Percentiles rank a stretch among this genome's conserved stretches.
Conservation (phyloP, 2,797 vertebrate species). For the Oophaga sylvatica region DNA sequence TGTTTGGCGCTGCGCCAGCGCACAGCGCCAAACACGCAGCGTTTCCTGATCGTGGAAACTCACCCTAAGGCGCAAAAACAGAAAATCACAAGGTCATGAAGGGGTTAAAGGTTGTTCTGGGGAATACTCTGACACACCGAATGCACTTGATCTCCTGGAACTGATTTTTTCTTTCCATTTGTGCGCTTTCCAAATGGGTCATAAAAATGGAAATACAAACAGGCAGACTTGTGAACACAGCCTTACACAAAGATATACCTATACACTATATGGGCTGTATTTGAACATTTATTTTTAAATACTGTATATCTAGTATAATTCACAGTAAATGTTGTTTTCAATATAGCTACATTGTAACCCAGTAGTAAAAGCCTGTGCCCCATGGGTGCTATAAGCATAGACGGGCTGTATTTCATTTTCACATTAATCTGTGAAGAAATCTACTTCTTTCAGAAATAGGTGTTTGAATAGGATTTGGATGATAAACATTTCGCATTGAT, state of each 20-base stretch:
- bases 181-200: too few relatives aligned
- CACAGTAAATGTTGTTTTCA: background rate
- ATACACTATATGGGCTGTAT: background rate
- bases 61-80: too few relatives aligned
- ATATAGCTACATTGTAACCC: background rate
- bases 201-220: too few relatives aligned
- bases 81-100: too few relatives aligned
- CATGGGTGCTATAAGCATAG: background rate
- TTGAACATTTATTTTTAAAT: background rate
- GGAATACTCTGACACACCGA: too few relatives aligned
- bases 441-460: background rate
- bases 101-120: too few relatives aligned
- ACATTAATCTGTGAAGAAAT: background rate
- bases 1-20: too few relatives aligned
- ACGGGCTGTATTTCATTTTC: background rate
- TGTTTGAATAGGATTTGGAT: slow-evolving; percentile 14
- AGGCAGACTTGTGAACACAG: too few relatives aligned
- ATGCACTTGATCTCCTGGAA: too few relatives aligned
- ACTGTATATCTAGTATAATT: background rate
- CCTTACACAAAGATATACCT: background rate
- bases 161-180: too few relatives aligned
- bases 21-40: too few relatives aligned
- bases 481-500: background rate
- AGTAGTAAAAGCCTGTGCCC: background rate
- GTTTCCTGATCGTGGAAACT: too few relatives aligned